Evolutionary conservation across 2,888 invertebrate species (phyloP), one percentile per base, ranked within the genome.

Genomic region (Pollenia labialis): DNA sequence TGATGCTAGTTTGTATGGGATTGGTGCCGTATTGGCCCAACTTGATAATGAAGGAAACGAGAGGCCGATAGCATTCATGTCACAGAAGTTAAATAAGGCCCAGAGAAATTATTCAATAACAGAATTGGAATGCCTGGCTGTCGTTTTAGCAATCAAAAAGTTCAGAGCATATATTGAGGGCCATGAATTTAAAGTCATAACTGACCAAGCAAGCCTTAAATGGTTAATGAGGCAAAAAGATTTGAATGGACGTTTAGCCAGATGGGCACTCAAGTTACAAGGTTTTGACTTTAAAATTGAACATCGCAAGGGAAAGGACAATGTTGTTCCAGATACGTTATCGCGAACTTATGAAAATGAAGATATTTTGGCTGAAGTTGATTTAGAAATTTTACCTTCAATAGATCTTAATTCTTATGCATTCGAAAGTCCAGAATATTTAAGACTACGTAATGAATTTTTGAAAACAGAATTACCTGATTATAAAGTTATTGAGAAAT

Each of bases 141-240:
- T 66, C 2, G 23, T 66, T 12, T 18, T 66, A 7, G 66, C 66
- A 11, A 16, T 66, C 7, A 66, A 66, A 23, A 66, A 66, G 8
- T 48, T 48, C 8, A 14, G 46, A 16, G 66, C 18, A 9, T 46
- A 46, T 7, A 46, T 48, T 11, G 23, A 66, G 11, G 66, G 66
- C 1, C 64, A 64, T 8, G 16, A 18, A 16, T 64, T 64, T 14
- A 18, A 64, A 12, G 44, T 64, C 9, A 23, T 64, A 18, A 68
- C 77, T 2, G 68, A 79, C 18, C 77, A 79, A 44, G 66, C 68
- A 6, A 77, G 64, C 14, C 56, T 77, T 32, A 32, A 32, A 32
- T 32, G 32, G 32, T 32, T 32, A 32, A 32, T 75, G 74, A 32
- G 60, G 4, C 44, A 66, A 44, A 68, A 48, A 32, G 77, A 77